A percentile compares a stretch with the other conserved stretches of the same genome.
These are phyloP conservation scores for Sebastes aleutianus DNA, from an alignment of 2,797 vertebrate species.

Conservation along the genomic window DNA sequence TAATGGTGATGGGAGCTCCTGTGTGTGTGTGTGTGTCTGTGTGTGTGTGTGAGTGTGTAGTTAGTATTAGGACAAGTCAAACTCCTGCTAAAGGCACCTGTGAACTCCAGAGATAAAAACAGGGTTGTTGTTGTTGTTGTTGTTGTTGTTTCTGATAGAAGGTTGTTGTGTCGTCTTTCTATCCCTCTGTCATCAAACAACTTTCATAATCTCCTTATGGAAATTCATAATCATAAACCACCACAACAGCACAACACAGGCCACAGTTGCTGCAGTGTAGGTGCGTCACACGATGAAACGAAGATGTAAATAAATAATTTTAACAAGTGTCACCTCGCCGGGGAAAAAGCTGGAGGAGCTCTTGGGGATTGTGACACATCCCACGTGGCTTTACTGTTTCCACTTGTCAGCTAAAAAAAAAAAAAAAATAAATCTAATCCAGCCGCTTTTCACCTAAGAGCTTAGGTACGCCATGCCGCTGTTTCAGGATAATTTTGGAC, in stretches of 20 bases:
- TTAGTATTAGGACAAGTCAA: conserved; percentile 27
- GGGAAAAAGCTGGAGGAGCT: conserved; percentile 21
- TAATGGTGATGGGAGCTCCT: no score
- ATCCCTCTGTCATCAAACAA: conserved; percentile 57
- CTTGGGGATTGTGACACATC: conserved; percentile 52
- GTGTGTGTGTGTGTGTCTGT: background rate
- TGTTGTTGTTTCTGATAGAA: background rate
- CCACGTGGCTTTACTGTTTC: conserved; percentile 55
- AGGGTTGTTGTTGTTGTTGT: background rate
- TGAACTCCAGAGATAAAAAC: conserved; percentile 60
- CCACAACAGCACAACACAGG: conserved; percentile 9
- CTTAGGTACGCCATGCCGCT: conserved; percentile 46
- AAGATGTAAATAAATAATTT: conserved; percentile 70
- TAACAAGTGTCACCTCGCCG: conserved; percentile 59
- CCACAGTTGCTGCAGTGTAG: conserved; percentile 25
- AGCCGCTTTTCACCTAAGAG: conserved; percentile 55
- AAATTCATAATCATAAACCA: conserved; percentile 67
- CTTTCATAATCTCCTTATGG: conserved; percentile 72
- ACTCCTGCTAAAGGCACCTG: conserved; percentile 63
- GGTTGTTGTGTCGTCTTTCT: conserved; percentile 31
- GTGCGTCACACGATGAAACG: conserved; percentile 40
- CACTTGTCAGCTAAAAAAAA: conserved; percentile 55
- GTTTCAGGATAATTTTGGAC: conserved; percentile 66
- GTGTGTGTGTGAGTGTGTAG: background rate
- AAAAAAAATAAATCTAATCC: conserved; percentile 55